Conservation (phyloP, 2,888 invertebrate species). For the Amphipoea oculea region DNA sequence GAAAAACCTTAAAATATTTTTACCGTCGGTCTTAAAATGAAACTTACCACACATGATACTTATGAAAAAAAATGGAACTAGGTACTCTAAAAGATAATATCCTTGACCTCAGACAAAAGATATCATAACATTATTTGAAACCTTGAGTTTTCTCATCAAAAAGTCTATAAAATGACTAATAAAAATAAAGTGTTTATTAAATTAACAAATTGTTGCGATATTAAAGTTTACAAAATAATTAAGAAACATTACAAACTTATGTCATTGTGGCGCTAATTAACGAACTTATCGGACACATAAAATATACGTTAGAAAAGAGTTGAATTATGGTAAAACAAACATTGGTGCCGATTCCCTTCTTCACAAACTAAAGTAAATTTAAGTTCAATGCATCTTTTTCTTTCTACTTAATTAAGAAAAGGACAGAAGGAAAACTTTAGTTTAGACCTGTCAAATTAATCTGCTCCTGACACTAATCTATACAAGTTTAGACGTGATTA, state of each 20-base stretch:
- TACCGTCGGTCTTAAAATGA: neutral
- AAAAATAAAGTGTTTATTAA: neutral
- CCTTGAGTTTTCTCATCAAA: neutral
- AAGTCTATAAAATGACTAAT: neutral
- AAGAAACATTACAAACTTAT: constrained; percentile 26
- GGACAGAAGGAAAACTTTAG: no score
- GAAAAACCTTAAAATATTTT: constrained; percentile 14
- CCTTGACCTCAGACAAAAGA: neutral
- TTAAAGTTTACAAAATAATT: constrained; percentile 23
- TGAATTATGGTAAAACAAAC: neutral
- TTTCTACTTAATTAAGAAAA: no score
- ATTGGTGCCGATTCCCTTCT: neutral
- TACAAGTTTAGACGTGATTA: no score
- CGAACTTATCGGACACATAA: constrained; percentile 4
- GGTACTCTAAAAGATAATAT: constrained; percentile 9
- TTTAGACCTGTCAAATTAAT: no score
- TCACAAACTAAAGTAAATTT: no score
- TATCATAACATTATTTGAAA: neutral
- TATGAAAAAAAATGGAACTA: neutral
- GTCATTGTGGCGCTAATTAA: constrained; percentile 17
- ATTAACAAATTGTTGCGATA: constrained; percentile 3
- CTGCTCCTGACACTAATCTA: no score
- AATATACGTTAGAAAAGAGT: constrained; percentile 4
- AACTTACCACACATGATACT: neutral
- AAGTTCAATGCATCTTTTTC: no score